Conservation (phyloP, 2,797 vertebrate species). For the Rhinatrema bivittatum region DNA sequence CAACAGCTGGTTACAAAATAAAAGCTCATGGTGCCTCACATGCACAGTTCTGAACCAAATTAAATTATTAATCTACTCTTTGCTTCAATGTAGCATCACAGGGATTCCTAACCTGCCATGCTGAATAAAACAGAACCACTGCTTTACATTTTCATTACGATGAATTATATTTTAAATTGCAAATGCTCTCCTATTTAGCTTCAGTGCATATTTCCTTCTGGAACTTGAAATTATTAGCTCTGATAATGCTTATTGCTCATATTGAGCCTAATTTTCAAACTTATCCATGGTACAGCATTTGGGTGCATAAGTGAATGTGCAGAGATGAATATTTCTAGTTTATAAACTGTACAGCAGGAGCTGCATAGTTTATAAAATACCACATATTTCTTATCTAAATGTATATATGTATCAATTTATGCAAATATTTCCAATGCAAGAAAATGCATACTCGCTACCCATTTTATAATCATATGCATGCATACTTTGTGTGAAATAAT, state of each 20-base stretch:
- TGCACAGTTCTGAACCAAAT: slow-evolving; percentile 81
- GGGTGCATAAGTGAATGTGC: too few relatives aligned
- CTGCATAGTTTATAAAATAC: too few relatives aligned
- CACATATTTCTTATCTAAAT: too few relatives aligned
- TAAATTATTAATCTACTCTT: slow-evolving; percentile 97
- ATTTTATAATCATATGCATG: too few relatives aligned
- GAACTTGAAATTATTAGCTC: slow-evolving; percentile 48
- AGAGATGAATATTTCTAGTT: too few relatives aligned
- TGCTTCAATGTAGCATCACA: slow-evolving; percentile 82
- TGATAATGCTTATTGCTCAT: slow-evolving; percentile 41
- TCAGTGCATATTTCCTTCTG: slow-evolving; percentile 38
- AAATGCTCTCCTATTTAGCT: slow-evolving; percentile 68
- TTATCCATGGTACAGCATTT: too few relatives aligned
- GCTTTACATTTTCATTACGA: slow-evolving; percentile 98
- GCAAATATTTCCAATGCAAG: too few relatives aligned
- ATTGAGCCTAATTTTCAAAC: slow-evolving; percentile 27
- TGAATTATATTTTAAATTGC: slow-evolving; percentile 94
- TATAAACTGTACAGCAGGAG: too few relatives aligned
- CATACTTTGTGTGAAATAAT: too few relatives aligned
- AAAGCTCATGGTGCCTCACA: slow-evolving; percentile 59
- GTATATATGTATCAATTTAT: too few relatives aligned
- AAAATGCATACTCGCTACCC: too few relatives aligned
- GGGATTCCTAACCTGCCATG: slow-evolving; percentile 95
- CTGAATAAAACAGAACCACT: slow-evolving; percentile 93
- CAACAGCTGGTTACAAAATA: slow-evolving; percentile 75